Conservation (phyloP, 2,888 invertebrate genomes). For the Mystacides longicornis region DNA sequence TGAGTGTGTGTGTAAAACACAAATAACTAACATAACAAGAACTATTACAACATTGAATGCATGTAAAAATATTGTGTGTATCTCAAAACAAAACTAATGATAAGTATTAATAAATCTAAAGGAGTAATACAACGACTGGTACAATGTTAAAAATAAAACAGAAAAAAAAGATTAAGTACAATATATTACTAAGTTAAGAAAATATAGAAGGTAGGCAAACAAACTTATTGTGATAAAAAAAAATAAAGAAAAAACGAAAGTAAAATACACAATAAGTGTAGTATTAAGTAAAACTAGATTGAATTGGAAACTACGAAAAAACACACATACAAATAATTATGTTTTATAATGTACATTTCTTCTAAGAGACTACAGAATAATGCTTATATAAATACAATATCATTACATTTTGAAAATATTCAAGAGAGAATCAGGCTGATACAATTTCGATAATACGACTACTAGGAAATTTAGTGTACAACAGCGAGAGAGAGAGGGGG, state of each 20-base stretch:
- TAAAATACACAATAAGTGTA: not conserved
- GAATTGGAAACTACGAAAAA: not conserved
- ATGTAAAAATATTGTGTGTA: too few relatives aligned
- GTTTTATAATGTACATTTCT: constrained; percentile 1
- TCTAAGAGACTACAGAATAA: not conserved
- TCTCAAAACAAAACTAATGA: not conserved
- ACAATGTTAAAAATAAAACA: not conserved
- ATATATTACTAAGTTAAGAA: constrained; percentile 1
- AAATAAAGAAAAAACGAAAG: not conserved
- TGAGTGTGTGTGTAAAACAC: too few relatives aligned
- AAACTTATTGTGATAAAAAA: too few relatives aligned
- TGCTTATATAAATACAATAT: too few relatives aligned
- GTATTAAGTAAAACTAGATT: not conserved
- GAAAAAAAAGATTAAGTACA: not conserved
- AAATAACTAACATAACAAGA: too few relatives aligned
- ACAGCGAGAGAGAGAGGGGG: too few relatives aligned
- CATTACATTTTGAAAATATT: too few relatives aligned
- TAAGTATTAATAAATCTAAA: not conserved
- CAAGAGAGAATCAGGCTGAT: too few relatives aligned
- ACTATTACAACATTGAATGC: too few relatives aligned
- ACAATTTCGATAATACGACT: too few relatives aligned
- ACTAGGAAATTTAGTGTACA: too few relatives aligned
- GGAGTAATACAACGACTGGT: not conserved
- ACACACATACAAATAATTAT: not conserved
- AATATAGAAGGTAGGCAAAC: not conserved